phyloP scores from a whole-genome alignment of 2,797 vertebrate genomes.

The Dryobates pubescens region DNA sequence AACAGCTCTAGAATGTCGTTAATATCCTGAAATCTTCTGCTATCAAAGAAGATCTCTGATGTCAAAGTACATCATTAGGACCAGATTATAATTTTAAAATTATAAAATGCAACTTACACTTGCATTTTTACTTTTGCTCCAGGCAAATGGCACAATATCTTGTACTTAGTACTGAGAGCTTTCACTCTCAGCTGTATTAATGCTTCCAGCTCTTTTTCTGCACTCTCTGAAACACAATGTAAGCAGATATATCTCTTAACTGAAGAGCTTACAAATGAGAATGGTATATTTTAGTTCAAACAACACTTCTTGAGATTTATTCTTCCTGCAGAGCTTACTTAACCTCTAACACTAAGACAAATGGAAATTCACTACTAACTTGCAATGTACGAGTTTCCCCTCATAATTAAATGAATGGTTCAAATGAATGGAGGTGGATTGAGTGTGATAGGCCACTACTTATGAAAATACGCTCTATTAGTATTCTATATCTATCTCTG shows the following conservation, averaged over 20 bases:
- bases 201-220: neutral
- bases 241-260: conserved; percentile 1
- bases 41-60: neutral
- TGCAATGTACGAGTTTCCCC: neutral
- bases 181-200: neutral
- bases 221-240: neutral
- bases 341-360: conserved; percentile 43
- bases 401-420: neutral
- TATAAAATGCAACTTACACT: neutral
- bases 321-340: conserved; percentile 41
- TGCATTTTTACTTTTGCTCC: neutral
- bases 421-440: neutral
- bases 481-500: neutral
- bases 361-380: neutral
- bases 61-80: neutral
- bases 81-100: neutral
- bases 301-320: conserved; percentile 2
- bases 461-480: neutral
- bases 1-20: neutral
- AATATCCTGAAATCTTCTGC: neutral
- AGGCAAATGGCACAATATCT: neutral
- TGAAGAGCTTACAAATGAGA: conserved; percentile 32
- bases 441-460: neutral
- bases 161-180: neutral
- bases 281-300: conserved; percentile 33